Evolutionary conservation across 64 coral and sea anemone species (phyloP).

Genomic region (Stichodactyla helianthus): DNA sequence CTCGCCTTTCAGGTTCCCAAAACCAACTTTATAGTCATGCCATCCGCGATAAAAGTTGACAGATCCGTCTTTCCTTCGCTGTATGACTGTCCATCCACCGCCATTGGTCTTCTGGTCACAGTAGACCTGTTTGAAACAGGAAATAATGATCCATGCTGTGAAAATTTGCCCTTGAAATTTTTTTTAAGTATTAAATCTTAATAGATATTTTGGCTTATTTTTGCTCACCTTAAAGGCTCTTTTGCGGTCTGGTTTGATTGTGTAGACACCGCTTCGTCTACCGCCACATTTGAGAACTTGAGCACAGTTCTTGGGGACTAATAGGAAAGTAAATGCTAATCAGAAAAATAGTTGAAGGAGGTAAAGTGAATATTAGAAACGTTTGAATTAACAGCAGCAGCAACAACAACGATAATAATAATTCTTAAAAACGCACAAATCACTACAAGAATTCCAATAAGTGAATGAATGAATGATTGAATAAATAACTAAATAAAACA

Average conservation of each 20-base stretch:
- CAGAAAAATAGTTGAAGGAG: too few relatives aligned
- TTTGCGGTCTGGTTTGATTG: slow-evolving; percentile 1
- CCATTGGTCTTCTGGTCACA: slow-evolving; percentile 38
- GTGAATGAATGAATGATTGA: too few relatives aligned
- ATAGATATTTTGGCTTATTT: not conserved
- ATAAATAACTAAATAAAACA: too few relatives aligned
- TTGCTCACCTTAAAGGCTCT: not conserved
- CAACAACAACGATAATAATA: too few relatives aligned
- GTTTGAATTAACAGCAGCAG: too few relatives aligned
- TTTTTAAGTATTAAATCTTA: too few relatives aligned
- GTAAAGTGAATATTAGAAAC: too few relatives aligned
- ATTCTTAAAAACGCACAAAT: too few relatives aligned
- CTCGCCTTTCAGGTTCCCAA: slow-evolving; percentile 11
- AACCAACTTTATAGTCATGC: slow-evolving; percentile 31
- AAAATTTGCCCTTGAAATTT: too few relatives aligned
- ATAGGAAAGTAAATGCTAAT: not conserved
- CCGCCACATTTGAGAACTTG: not conserved
- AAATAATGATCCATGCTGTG: not conserved
- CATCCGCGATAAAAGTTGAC: slow-evolving; percentile 18
- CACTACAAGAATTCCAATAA: too few relatives aligned
- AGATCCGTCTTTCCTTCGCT: slow-evolving; percentile 20
- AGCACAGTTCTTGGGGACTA: not conserved
- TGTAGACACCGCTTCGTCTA: not conserved
- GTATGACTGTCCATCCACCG: slow-evolving; percentile 40
- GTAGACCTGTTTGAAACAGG: slow-evolving; percentile 1